Percentiles rank a stretch among this genome's conserved stretches.
Evolutionary conservation across 2,888 invertebrate genomes (phyloP).

Genomic region (Chymomyza fuscimana): DNA sequence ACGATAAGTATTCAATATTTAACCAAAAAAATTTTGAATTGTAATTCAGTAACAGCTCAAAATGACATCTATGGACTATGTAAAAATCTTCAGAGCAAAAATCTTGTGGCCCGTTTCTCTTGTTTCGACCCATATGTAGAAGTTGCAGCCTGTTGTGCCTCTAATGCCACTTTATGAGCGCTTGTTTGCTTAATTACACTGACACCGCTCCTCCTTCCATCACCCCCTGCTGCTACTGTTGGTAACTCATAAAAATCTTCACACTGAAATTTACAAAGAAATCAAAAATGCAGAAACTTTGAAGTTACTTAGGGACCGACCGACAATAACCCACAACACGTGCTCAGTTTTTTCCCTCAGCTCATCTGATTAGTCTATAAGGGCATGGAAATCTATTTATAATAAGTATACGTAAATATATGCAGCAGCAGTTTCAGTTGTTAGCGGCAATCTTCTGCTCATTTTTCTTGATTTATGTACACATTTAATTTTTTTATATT

Average conservation of each 20-base stretch:
- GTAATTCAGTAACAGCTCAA: too few relatives aligned
- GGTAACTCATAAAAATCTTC: conserved; percentile 4
- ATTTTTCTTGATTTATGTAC: conserved; percentile 63
- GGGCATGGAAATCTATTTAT: conserved; percentile 52
- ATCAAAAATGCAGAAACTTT: conserved; percentile 17
- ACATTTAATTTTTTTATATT: conserved; percentile 69
- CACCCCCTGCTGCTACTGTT: too few relatives aligned
- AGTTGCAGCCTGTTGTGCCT: not conserved
- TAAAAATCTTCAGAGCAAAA: too few relatives aligned
- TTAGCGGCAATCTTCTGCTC: conserved; percentile 48
- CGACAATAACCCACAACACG: not conserved
- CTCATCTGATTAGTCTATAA: not conserved
- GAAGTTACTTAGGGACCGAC: conserved; percentile 20
- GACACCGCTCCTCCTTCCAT: not conserved
- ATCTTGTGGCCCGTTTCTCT: not conserved
- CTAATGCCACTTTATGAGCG: conserved; percentile 9
- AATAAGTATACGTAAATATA: conserved; percentile 30
- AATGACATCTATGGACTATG: too few relatives aligned
- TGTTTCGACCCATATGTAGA: not conserved
- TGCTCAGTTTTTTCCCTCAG: not conserved
- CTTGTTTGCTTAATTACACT: conserved; percentile 33
- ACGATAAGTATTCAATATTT: too few relatives aligned
- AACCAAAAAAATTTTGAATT: too few relatives aligned
- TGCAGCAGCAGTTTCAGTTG: conserved; percentile 48
- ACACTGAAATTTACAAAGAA: conserved; percentile 4